Base-by-base conservation (phyloP, 1,140 invertebrate species). In the Zaprionus inermis region DNA sequence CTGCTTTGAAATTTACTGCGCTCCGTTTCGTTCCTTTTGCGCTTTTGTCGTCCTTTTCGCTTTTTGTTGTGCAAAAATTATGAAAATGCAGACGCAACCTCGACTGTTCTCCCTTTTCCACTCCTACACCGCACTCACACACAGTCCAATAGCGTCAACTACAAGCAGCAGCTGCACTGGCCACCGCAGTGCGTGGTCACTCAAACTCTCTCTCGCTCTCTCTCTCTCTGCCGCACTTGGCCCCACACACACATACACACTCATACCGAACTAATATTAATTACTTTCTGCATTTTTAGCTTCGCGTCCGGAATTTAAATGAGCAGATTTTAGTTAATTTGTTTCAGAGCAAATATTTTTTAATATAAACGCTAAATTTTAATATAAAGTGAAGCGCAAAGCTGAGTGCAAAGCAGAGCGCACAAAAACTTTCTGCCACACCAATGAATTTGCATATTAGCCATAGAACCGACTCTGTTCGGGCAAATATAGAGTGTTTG, bases 251-350 rank as follows among this genome's bases (percentile, higher is more conserved):
- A 14, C n/a, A 41, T 12, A 41, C 22, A 58, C 20, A 5, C 18
- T 20, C 44, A 11, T 16, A 54, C 51, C 51, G 22, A 57, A 54
- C 57, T 64, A 70, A 83, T 89, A 88, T 83, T 88, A 88, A 88
- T 88, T 88, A 89, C 71, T 78, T 88, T 70, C 67, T 78, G 73
- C 79, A 79, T 79, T 88, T 63, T 68, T 55, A 64, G 76, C 34
- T 71, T 54, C 63, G 52, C 41, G 64, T 51, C 57, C 68, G 68
- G 65, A 71, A 79, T 88, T 79, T 72, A 77, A 86, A 77, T 86
- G 69, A 82, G 83, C 69, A 83, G 76, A 83, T 79, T 79, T 86
- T 55, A 74, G 72, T 88, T 88, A 74, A 86, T 88, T 82, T 79
- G 65, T 68, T 78, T 60, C 28, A 67, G 61, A 46, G 20, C 68